phyloP scores from a whole-genome alignment of 2,113 vertebrate species.

The Brienomyrus brachyistius region DNA sequence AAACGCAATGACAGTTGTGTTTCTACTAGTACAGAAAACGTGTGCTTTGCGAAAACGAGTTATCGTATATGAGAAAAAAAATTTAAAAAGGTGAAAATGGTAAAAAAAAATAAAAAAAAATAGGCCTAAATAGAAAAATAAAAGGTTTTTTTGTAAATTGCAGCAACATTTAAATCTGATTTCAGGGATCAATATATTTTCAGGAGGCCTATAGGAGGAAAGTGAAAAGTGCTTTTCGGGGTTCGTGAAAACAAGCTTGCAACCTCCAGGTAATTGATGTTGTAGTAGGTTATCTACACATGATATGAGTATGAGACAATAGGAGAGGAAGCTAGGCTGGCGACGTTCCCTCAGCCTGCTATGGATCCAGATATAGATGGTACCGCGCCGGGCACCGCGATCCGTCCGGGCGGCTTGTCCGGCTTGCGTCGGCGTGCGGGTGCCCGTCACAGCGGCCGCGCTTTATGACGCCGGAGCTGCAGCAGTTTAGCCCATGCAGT shows the following conservation, averaged over 20 bases:
- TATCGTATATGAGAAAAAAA: background rate
- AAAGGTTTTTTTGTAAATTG: background rate
- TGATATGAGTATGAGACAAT: background rate
- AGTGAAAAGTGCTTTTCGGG: background rate
- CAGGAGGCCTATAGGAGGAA: background rate
- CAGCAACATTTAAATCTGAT: background rate
- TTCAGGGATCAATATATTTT: background rate
- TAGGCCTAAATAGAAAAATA: background rate
- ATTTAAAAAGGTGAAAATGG: background rate
- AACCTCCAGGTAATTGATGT: constrained; percentile 23
- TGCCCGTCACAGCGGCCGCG: too few species aligned
- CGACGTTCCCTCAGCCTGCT: background rate
- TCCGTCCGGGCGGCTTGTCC: background rate
- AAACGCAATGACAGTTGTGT: background rate
- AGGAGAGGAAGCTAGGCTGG: background rate
- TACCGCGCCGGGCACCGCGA: background rate
- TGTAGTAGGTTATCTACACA: background rate
- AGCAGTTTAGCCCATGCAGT: background rate
- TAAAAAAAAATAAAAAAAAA: background rate
- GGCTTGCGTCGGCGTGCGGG: background rate
- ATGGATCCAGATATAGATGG: background rate
- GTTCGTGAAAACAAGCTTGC: constrained; percentile 34
- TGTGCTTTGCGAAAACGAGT: background rate
- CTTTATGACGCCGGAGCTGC: too few species aligned
- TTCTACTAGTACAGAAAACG: background rate